A percentile compares a stretch with the other conserved stretches of the same genome.
phyloP scores from a whole-genome alignment of 2,113 vertebrate species.

The Carlito syrichta region DNA sequence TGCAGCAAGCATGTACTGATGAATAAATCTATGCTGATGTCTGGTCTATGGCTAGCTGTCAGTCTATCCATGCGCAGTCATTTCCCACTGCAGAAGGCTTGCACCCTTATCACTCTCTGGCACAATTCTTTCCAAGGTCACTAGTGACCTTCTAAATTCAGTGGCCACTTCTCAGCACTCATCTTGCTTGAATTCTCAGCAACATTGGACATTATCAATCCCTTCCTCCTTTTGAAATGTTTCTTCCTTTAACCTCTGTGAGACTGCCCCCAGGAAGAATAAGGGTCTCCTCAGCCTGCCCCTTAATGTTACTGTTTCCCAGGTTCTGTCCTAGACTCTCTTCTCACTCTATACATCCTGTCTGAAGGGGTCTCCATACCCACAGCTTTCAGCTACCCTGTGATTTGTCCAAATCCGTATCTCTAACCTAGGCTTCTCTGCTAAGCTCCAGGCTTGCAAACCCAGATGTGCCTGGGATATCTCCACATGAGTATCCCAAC shows the following conservation, averaged over 20 bases:
- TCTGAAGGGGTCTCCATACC: background rate
- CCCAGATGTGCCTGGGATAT: background rate
- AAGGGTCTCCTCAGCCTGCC: background rate
- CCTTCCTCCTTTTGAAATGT: conserved; percentile 10
- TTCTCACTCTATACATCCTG: background rate
- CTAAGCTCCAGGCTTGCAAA: background rate
- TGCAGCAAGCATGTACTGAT: background rate
- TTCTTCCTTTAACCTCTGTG: conserved; percentile 7
- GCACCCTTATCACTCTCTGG: background rate
- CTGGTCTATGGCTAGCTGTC: background rate
- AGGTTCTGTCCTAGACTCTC: background rate
- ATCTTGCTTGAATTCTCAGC: background rate
- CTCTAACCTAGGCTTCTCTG: background rate
- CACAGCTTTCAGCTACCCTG: background rate
- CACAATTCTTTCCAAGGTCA: background rate
- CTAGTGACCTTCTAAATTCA: background rate
- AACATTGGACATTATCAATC: background rate
- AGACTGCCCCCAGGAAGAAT: background rate
- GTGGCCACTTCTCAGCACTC: background rate
- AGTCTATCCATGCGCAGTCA: background rate
- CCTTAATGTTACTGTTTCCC: background rate
- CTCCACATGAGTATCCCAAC: background rate
- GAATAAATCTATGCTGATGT: background rate
- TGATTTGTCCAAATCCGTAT: background rate
- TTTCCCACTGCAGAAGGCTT: background rate